Conservation (phyloP, 2,113 vertebrate species). For the Chaetodon trifascialis region DNA sequence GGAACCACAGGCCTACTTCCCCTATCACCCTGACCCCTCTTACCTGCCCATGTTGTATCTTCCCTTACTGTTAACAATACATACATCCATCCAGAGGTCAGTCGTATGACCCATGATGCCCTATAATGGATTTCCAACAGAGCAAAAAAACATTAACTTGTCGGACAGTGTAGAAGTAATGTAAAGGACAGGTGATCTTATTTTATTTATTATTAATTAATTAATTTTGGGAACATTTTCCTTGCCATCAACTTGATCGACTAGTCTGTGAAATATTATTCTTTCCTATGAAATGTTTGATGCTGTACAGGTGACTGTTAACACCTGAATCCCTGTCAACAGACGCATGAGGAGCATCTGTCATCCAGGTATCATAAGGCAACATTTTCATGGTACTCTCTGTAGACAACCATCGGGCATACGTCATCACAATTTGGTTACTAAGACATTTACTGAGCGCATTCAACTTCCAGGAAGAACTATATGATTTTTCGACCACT, state of each 20-base stretch:
- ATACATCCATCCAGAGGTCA: not conserved
- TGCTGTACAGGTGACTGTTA: not conserved
- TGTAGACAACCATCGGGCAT: not conserved
- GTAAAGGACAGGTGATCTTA: not conserved
- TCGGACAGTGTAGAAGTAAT: not conserved
- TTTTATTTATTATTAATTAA: not conserved
- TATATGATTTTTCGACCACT: not conserved
- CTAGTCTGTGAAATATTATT: not conserved
- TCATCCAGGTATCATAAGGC: not conserved
- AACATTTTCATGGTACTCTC: not conserved
- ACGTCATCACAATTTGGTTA: not conserved
- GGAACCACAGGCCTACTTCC: not conserved
- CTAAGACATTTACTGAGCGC: not conserved
- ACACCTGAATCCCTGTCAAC: not conserved
- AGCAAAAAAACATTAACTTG: not conserved
- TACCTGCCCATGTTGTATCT: not conserved
- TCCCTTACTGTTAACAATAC: not conserved
- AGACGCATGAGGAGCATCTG: not conserved
- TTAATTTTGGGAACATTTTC: not conserved
- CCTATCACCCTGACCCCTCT: not conserved
- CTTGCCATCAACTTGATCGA: not conserved
- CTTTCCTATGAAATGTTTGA: not conserved
- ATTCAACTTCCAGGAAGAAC: not conserved
- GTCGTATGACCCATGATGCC: not conserved
- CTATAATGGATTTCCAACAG: slow-evolving; percentile 2